Evolutionary conservation across 1,140 invertebrate species (phyloP), one percentile per base, ranked within the genome.

Genomic region (Cotesia glomerata): DNA sequence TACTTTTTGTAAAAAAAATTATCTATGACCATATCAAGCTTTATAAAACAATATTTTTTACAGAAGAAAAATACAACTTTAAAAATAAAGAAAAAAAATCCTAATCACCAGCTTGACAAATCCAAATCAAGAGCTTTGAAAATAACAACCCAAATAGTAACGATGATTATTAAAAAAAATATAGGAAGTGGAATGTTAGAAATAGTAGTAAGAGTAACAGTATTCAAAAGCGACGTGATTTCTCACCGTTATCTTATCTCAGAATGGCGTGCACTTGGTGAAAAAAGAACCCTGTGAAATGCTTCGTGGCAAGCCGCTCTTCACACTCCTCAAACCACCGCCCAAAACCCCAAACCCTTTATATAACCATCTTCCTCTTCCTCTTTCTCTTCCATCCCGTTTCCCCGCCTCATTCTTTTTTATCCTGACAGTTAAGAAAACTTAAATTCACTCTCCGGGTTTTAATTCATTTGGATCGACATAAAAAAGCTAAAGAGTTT

Each of bases 221-320:
- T 82, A 84, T 85, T 80, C 81, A 84, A 74, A 78, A 83, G 82
- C 80, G 77, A 76, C 77, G 77, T 80, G 83, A 86, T 86, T 86
- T 85, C 84, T 85, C 82, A 85, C 79, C 79, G 82, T 86, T 85
- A 85, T 86, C 84, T 85, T 85, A 86, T 86, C 84, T 39, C 56
- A 5, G 51, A 8, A 18, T 39, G 64, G 26, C 69, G 77, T 58
- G 39, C 39, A 64, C 71, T 65, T 36, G 36, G 59, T 62, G 56
- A 16, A 51, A 11, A 26, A 16, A n/a, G 58, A 32, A 39, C 32
- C 56, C 36, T 61, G 72, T 16, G 35, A 64, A 45, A 45, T 49
- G 62, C 52, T 68, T 67, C 32, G 73, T 69, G 68, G 73, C 69
- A 45, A 70, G 49, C 68, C 52, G 36, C 61, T 62, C 39, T 16